Evolutionary conservation across 2,888 invertebrate genomes (phyloP).

Genomic region (Ormyrus rosae): DNA sequence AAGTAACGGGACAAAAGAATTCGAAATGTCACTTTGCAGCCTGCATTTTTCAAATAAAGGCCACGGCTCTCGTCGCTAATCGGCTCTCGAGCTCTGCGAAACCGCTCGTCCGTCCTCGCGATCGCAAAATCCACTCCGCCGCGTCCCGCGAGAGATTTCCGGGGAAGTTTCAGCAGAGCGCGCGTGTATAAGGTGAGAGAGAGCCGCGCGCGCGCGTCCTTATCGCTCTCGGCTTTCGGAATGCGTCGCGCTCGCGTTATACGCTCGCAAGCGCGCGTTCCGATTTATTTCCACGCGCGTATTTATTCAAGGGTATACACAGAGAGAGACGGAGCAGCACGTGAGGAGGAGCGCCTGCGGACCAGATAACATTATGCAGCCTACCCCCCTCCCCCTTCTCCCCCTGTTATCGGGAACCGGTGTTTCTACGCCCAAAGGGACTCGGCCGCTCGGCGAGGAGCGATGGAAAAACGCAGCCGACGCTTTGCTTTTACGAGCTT

Average conservation of each 20-base stretch:
- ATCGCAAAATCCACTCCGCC: neutral
- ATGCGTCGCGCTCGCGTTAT: slow-evolving; percentile 7
- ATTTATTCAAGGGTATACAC: slow-evolving; percentile 25
- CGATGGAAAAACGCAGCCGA: neutral
- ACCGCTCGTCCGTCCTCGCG: neutral
- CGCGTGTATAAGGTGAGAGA: neutral
- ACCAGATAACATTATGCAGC: slow-evolving; percentile 26
- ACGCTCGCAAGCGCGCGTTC: neutral
- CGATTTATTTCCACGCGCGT: slow-evolving; percentile 41
- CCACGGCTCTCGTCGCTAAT: too few species aligned
- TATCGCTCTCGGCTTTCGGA: slow-evolving; percentile 27
- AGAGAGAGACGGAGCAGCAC: neutral
- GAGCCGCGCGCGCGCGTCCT: slow-evolving; percentile 2
- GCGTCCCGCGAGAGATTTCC: neutral
- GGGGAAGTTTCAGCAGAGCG: neutral
- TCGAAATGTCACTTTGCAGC: neutral
- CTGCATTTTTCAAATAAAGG: neutral
- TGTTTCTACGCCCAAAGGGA: slow-evolving; percentile 15
- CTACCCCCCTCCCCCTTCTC: neutral
- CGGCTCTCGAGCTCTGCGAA: neutral
- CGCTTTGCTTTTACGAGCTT: neutral
- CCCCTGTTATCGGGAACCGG: slow-evolving; percentile 28
- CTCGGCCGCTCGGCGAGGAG: neutral
- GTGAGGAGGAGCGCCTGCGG: neutral
- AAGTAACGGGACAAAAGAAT: too few species aligned